Evolutionary conservation across 2,888 invertebrate genomes (phyloP).

Genomic region (Isoperla grammatica): DNA sequence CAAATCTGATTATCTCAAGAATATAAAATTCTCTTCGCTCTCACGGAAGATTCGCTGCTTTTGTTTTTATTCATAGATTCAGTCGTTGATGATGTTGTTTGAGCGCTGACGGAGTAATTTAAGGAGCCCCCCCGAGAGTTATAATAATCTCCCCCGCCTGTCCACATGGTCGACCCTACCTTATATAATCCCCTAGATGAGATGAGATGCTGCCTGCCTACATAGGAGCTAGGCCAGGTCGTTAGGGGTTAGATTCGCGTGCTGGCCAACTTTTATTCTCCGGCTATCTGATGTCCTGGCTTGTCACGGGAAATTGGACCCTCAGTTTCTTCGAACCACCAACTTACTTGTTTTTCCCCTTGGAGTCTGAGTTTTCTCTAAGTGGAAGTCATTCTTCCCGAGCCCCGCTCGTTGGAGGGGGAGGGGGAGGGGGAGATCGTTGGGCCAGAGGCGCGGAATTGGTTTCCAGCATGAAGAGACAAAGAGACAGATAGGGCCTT

Average conservation of each 20-base stretch:
- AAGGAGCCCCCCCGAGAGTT: too few relatives aligned
- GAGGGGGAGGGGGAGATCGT: neutral
- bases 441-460: conserved; percentile 14
- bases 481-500: conserved; percentile 10
- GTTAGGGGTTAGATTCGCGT: conserved; percentile 25
- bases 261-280: conserved; percentile 19
- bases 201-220: conserved; percentile 25
- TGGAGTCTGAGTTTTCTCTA: conserved; percentile 1
- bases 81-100: too few relatives aligned
- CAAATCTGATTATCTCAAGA: too few relatives aligned
- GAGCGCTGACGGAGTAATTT: too few relatives aligned
- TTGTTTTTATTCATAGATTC: too few relatives aligned
- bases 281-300: conserved; percentile 21
- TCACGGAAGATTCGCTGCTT: too few relatives aligned
- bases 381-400: conserved; percentile 21
- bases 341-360: conserved; percentile 15
- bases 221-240: too few relatives aligned
- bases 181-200: conserved; percentile 24
- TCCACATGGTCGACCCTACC: too few relatives aligned
- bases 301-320: conserved; percentile 27
- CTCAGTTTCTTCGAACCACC: conserved; percentile 3
- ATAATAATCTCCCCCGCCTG: too few relatives aligned
- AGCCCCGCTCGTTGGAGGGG: neutral
- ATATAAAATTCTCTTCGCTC: too few relatives aligned
- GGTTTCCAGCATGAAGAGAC: conserved; percentile 12